phyloP scores from a whole-genome alignment of 2,888 invertebrate genomes.

The Melieria omissa region DNA sequence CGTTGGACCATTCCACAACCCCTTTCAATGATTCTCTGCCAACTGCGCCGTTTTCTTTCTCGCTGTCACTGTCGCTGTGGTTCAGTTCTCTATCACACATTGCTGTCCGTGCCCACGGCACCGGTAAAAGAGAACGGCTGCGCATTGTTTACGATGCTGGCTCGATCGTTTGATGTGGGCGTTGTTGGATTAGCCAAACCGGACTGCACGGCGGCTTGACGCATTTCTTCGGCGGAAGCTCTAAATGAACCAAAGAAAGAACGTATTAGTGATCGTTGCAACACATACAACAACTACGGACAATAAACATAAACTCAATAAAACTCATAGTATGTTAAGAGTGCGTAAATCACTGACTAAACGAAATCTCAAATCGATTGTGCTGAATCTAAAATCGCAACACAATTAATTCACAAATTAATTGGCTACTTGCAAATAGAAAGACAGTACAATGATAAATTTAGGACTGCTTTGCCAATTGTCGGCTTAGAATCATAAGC shows the following conservation, averaged over 20 bases:
- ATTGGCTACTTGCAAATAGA: no score
- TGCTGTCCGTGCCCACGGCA: conserved; percentile 74
- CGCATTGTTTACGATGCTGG: conserved; percentile 83
- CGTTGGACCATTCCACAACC: neutral
- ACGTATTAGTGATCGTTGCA: no score
- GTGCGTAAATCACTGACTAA: no score
- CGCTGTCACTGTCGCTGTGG: neutral
- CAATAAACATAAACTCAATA: no score
- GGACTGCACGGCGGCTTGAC: conserved; percentile 72
- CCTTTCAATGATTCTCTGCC: conserved; percentile 28
- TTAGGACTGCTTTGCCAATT: no score
- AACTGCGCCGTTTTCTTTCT: neutral
- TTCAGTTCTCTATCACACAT: conserved; percentile 69
- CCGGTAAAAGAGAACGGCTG: conserved; percentile 82
- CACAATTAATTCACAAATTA: no score
- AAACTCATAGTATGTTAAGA: no score
- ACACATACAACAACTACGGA: no score
- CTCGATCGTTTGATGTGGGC: conserved; percentile 72
- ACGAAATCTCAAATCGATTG: no score
- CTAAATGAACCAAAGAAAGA: conserved; percentile 65
- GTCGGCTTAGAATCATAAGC: no score
- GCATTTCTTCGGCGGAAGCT: conserved; percentile 84
- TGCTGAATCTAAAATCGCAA: no score
- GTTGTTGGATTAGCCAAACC: conserved; percentile 55
- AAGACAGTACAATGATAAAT: no score